Evolutionary conservation across 2,113 vertebrate species (phyloP).

Genomic region (Dicentrarchus labrax): DNA sequence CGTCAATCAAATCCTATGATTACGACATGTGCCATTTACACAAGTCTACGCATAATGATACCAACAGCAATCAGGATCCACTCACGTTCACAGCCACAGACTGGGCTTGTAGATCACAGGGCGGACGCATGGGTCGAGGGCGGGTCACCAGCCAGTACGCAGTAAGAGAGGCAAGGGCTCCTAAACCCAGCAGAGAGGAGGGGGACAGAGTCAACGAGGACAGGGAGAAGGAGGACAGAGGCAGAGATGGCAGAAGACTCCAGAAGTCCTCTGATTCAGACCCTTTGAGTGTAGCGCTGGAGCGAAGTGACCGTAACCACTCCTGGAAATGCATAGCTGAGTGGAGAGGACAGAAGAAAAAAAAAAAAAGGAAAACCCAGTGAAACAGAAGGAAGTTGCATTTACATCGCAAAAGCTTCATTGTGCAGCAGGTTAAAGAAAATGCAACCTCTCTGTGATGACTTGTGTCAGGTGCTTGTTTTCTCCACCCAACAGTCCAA

Average conservation of each 20-base stretch:
- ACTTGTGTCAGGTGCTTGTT: too few species aligned
- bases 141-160: constrained; percentile 86
- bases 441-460: too few species aligned
- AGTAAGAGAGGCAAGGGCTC: constrained; percentile 84
- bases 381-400: constrained; percentile 1
- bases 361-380: not conserved
- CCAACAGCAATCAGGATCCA: not conserved
- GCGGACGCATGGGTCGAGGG: constrained; percentile 80
- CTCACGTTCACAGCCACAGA: constrained; percentile 83
- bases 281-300: constrained; percentile 61
- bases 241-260: constrained; percentile 72
- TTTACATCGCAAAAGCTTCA: not conserved
- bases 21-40: not conserved
- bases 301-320: constrained; percentile 81
- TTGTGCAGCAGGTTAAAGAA: not conserved
- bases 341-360: not conserved
- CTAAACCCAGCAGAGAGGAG: constrained; percentile 83
- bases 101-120: constrained; percentile 84
- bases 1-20: not conserved
- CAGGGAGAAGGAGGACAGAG: constrained; percentile 72
- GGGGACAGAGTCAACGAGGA: constrained; percentile 76
- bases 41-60: fast-evolving
- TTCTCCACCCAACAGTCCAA: too few species aligned
- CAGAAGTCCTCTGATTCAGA: constrained; percentile 76
- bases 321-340: constrained; percentile 85